phyloP scores from a whole-genome alignment of 2,797 vertebrate species.

The Enteromius argenteus region DNA sequence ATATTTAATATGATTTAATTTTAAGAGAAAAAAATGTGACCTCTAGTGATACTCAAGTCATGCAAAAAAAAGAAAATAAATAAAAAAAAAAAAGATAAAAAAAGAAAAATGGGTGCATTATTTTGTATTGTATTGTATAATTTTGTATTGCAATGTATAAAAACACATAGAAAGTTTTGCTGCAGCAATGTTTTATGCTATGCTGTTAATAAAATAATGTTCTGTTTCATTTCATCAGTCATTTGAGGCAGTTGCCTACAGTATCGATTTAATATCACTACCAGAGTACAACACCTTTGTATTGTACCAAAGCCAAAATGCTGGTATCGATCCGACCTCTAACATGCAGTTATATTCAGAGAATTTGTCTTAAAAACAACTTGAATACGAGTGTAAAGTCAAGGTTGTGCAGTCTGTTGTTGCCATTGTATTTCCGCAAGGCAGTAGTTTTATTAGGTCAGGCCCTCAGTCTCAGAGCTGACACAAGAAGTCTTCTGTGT shows the following conservation, averaged over 20 bases:
- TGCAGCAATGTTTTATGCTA: not conserved
- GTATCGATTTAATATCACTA: not conserved
- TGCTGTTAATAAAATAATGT: not conserved
- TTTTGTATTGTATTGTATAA: not conserved
- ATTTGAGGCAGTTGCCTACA: not conserved
- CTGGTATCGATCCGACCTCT: not conserved
- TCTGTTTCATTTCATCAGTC: not conserved
- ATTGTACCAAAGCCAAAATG: not conserved
- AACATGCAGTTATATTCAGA: not conserved
- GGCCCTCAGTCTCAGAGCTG: constrained; percentile 18
- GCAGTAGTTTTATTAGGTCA: constrained; percentile 37
- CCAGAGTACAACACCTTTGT: not conserved
- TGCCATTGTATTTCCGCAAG: constrained; percentile 17
- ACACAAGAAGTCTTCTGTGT: constrained; percentile 23
- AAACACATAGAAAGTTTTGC: not conserved
- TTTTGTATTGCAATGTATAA: no score
- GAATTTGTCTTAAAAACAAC: not conserved
- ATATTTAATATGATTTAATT: no score
- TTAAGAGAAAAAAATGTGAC: no score
- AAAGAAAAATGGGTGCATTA: not conserved
- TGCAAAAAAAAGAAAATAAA: no score
- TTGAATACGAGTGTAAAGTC: not conserved
- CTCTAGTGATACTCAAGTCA: no score
- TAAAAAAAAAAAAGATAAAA: not conserved
- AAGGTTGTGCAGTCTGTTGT: not conserved